A percentile compares a stretch with the other conserved stretches of the same genome.
These are phyloP conservation scores for Diadophis punctatus DNA, from an alignment of 2,113 vertebrate species.

Conservation along the genomic window DNA sequence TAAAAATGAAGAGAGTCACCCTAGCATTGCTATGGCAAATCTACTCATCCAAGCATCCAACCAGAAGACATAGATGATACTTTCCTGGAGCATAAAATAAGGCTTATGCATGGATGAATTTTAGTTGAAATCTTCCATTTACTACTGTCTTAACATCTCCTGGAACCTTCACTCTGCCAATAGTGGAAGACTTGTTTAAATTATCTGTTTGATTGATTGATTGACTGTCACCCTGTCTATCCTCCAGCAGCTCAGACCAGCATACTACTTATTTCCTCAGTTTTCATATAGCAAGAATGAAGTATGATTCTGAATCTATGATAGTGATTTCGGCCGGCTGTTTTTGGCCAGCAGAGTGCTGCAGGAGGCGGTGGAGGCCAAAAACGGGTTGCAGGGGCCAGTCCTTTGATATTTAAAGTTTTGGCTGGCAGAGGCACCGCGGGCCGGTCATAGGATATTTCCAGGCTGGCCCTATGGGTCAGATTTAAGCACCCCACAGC, in stretches of 20 bases:
- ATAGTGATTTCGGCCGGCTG: neutral
- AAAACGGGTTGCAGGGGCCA: too few species aligned
- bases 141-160: neutral
- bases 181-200: neutral
- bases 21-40: neutral
- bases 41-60: neutral
- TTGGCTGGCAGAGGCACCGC: too few species aligned
- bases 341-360: too few species aligned
- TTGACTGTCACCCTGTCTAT: neutral
- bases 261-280: neutral
- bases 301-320: neutral
- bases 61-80: neutral
- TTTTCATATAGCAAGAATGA: neutral
- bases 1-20: neutral
- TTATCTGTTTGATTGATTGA: neutral
- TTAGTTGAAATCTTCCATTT: neutral
- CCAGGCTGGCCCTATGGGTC: too few species aligned
- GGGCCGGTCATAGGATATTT: too few species aligned
- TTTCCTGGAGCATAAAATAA: neutral
- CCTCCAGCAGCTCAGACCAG: neutral
- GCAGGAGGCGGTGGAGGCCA: too few species aligned
- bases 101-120: neutral
- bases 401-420: too few species aligned
- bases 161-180: neutral
- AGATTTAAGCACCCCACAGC: too few species aligned